phyloP scores from a whole-genome alignment of 2,888 invertebrate species.

The Meliscaeva auricollis region DNA sequence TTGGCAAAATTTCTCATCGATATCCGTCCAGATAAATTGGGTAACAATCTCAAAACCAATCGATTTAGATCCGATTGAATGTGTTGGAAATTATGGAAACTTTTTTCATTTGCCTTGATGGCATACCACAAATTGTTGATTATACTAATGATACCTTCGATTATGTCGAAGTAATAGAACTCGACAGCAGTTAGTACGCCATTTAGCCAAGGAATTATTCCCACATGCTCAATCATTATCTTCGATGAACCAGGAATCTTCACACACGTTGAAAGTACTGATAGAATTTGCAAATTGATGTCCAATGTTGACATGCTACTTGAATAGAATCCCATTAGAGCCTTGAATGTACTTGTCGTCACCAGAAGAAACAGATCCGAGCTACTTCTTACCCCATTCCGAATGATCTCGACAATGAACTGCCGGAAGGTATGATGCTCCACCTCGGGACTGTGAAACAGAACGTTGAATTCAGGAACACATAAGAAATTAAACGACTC shows the following conservation, averaged over 20 bases:
- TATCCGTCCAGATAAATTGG: constrained; percentile 81
- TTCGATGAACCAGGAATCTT: constrained; percentile 88
- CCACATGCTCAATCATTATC: constrained; percentile 88
- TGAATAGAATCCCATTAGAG: constrained; percentile 89
- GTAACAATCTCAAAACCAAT: constrained; percentile 79
- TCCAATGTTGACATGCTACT: constrained; percentile 87
- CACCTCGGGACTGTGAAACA: constrained; percentile 92
- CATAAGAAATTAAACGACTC: constrained; percentile 90
- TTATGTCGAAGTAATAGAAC: constrained; percentile 83
- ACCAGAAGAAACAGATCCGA: constrained; percentile 90
- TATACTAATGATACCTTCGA: constrained; percentile 82
- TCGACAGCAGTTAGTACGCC: constrained; percentile 82
- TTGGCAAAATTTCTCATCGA: constrained; percentile 79
- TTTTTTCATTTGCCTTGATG: constrained; percentile 79
- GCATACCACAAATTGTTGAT: constrained; percentile 83
- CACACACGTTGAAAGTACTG: constrained; percentile 87
- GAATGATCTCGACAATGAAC: constrained; percentile 92
- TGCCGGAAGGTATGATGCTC: constrained; percentile 88
- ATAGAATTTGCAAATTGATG: constrained; percentile 88
- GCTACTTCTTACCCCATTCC: constrained; percentile 90
- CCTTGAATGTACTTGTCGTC: constrained; percentile 90
- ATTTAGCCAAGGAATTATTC: constrained; percentile 89
- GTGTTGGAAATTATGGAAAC: constrained; percentile 80
- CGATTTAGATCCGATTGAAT: constrained; percentile 79
- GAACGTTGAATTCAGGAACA: constrained; percentile 94